Conservation (phyloP, 2,113 vertebrate species). For the Aix galericulata region DNA sequence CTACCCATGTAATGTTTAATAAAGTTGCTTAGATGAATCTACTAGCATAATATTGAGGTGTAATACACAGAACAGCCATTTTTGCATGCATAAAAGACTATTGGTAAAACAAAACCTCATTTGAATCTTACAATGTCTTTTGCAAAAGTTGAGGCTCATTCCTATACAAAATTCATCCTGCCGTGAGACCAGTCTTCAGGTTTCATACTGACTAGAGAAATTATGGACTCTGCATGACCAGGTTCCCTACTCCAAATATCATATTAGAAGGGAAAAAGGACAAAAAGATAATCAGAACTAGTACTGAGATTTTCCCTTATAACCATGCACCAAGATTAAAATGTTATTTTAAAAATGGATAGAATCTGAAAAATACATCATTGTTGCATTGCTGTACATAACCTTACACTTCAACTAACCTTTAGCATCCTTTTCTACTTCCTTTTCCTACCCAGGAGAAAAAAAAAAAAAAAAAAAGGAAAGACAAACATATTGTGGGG, state of each 20-base stretch:
- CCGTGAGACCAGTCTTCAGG: not conserved
- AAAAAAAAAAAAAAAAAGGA: conserved; percentile 20
- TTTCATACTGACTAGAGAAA: not conserved
- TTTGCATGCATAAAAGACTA: not conserved
- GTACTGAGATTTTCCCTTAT: not conserved
- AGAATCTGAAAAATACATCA: conserved; percentile 8
- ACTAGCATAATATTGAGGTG: not conserved
- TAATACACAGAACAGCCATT: not conserved
- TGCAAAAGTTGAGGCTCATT: not conserved
- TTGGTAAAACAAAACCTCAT: not conserved
- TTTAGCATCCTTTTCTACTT: not conserved
- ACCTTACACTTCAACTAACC: conserved; percentile 29
- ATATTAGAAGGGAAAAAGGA: not conserved
- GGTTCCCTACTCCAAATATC: not conserved
- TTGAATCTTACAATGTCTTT: not conserved
- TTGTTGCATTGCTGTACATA: not conserved
- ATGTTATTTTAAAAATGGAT: not conserved
- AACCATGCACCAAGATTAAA: not conserved
- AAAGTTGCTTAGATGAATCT: not conserved
- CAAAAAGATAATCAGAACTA: not conserved
- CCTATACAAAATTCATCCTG: not conserved
- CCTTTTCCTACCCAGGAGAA: not conserved
- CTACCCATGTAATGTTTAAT: not conserved
- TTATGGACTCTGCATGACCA: not conserved
- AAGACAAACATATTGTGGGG: not conserved